These are phyloP conservation scores for Brachypteracias leptosomus DNA, from an alignment of 2,113 vertebrate species.

Conservation along the genomic window DNA sequence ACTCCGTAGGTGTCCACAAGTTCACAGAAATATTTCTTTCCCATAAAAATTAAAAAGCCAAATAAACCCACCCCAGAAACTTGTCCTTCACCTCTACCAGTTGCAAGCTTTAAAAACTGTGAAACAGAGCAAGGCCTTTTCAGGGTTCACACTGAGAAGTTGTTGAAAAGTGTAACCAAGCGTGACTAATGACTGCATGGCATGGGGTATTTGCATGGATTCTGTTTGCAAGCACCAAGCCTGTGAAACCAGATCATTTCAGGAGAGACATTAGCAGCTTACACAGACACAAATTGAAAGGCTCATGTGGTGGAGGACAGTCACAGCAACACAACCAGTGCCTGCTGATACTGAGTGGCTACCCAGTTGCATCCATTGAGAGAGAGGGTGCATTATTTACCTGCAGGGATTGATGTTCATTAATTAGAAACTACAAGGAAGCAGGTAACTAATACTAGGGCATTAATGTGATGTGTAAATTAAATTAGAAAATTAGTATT, in stretches of 20 bases:
- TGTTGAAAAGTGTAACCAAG: conserved; percentile 55
- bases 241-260: conserved; percentile 19
- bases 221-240: conserved; percentile 19
- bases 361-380: not conserved
- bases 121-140: not conserved
- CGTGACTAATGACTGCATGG: conserved; percentile 20
- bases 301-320: not conserved
- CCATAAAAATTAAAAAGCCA: conserved; percentile 12
- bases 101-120: not conserved
- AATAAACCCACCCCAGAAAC: not conserved
- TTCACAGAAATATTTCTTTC: conserved; percentile 9
- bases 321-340: not conserved
- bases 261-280: not conserved
- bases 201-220: conserved; percentile 8
- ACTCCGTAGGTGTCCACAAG: not conserved
- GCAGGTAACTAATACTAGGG: not conserved
- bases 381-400: not conserved
- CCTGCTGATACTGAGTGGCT: not conserved
- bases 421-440: not conserved
- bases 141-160: not conserved
- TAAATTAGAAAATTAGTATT: not conserved
- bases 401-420: not conserved
- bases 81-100: not conserved
- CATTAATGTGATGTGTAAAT: not conserved
- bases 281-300: not conserved